Percentiles rank a stretch among this genome's conserved stretches.
These are phyloP conservation scores for Galeopsomyia nigrocyanea DNA, from an alignment of 2,888 invertebrate species.

Conservation along the genomic window DNA sequence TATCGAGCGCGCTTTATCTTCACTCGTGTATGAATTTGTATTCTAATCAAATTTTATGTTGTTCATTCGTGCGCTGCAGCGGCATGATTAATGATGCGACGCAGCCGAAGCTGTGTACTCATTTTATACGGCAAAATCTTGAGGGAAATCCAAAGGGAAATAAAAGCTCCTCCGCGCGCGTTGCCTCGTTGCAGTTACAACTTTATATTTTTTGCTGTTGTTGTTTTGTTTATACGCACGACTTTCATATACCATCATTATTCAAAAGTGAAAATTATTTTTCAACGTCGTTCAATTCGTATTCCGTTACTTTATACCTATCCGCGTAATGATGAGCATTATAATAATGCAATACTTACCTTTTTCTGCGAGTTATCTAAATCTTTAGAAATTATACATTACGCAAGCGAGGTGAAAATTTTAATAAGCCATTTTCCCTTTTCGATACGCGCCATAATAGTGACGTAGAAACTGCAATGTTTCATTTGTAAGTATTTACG, in stretches of 20 bases:
- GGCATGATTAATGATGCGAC: conserved; percentile 2
- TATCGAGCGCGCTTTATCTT: not conserved
- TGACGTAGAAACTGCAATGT: not conserved
- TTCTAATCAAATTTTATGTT: conserved; percentile 22
- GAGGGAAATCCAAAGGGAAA: conserved; percentile 21
- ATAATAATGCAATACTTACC: too few species aligned
- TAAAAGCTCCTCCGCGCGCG: not conserved
- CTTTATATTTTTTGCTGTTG: not conserved
- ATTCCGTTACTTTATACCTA: too few species aligned
- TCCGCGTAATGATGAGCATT: too few species aligned
- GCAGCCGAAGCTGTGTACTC: conserved; percentile 6
- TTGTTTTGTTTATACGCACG: conserved; percentile 8
- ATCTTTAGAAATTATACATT: too few species aligned
- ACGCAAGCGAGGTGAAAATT: too few species aligned
- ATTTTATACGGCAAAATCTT: conserved; percentile 19
- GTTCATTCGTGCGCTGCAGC: conserved; percentile 8
- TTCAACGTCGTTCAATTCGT: too few species aligned
- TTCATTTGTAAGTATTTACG: not conserved
- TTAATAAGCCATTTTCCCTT: too few species aligned
- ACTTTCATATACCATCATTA: not conserved
- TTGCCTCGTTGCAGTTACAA: not conserved
- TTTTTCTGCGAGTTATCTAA: too few species aligned
- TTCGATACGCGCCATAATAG: too few species aligned
- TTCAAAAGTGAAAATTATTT: not conserved
- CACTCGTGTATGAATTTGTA: conserved; percentile 1